phyloP scores from a whole-genome alignment of 2,888 invertebrate genomes.

The Phengaris alcon region DNA sequence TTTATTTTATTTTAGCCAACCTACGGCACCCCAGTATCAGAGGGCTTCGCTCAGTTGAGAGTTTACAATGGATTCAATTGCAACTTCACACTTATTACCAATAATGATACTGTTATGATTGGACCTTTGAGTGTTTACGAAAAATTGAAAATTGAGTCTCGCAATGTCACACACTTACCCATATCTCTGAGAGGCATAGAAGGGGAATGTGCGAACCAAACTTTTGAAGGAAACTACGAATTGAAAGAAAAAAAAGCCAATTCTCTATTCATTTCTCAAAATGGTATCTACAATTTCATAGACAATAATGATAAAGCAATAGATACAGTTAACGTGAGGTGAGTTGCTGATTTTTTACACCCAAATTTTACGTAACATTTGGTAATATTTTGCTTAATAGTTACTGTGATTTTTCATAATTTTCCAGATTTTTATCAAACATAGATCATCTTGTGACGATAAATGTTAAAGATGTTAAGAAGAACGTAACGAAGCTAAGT shows the following conservation, averaged over 20 bases:
- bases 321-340: slow-evolving; percentile 64
- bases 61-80: slow-evolving; percentile 85
- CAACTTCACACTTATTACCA: slow-evolving; percentile 60
- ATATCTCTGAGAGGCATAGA: slow-evolving; percentile 57
- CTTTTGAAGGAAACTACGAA: slow-evolving; percentile 49
- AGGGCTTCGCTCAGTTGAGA: slow-evolving; percentile 81
- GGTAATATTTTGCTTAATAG: too few relatives aligned
- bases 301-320: slow-evolving; percentile 70
- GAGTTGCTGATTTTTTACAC: slow-evolving; percentile 35
- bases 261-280: slow-evolving; percentile 59
- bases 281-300: slow-evolving; percentile 54
- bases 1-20: slow-evolving; percentile 67
- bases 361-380: neutral
- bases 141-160: slow-evolving; percentile 56
- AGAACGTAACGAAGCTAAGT: slow-evolving; percentile 50
- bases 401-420: neutral
- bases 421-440: slow-evolving; percentile 66
- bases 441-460: slow-evolving; percentile 47
- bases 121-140: slow-evolving; percentile 66
- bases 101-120: slow-evolving; percentile 46
- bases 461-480: slow-evolving; percentile 48
- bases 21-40: slow-evolving; percentile 78
- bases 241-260: slow-evolving; percentile 61
- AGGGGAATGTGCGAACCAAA: slow-evolving; percentile 48
- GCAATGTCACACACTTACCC: slow-evolving; percentile 48